Base-by-base conservation (phyloP, 1,140 invertebrate species). In the Heliconius eleuchia region DNA sequence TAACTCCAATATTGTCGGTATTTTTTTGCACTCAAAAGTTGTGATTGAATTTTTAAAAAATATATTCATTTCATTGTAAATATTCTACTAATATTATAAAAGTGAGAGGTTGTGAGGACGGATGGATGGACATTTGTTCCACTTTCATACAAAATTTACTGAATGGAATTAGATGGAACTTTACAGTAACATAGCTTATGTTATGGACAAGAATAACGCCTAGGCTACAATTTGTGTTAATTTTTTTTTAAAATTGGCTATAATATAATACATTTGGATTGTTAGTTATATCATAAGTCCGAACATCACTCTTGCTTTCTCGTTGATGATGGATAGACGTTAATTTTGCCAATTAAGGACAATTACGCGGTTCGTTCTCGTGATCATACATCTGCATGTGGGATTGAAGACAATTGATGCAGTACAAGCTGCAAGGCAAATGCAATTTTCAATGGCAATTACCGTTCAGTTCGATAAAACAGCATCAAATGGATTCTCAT, bases 361-460 rank as follows among this genome's bases (percentile, higher is more conserved):
- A 94, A 92, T 94, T 90, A 87, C 83, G 82, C 86, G 87, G 83
- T 83, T 85, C 75, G 81, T 86, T 86, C 83, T 80, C 77, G 78
- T 84, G 79, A 42, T 74, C 77, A 80, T 66, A 76, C 75, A 83
- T 78, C 79, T 84, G 82, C 75, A 83, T 79, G 81, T 84, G 82
- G 75, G 80, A 76, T 81, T 71, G 75, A 73, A 60, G 81, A 77
- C 85, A 89, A 91, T 91, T 89, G 88, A 84, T 88, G 88, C 89
- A 88, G 84, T 81, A 42, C 80, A 80, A 74, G 83, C 83, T 91
- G 89, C 90, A 89, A 81, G 83, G 83, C 88, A 86, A 83, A 88
- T 92, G 90, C 89, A 92, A 92, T 94, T 91, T 82, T 86, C 84
- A 85, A 89, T 83, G 91, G 83, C 87, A 85, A 91, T 94, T 90